Percentiles rank a stretch among this genome's conserved stretches.
phyloP scores from a whole-genome alignment of 2,888 invertebrate genomes.

The Imbricaverruca yamaguchii region DNA sequence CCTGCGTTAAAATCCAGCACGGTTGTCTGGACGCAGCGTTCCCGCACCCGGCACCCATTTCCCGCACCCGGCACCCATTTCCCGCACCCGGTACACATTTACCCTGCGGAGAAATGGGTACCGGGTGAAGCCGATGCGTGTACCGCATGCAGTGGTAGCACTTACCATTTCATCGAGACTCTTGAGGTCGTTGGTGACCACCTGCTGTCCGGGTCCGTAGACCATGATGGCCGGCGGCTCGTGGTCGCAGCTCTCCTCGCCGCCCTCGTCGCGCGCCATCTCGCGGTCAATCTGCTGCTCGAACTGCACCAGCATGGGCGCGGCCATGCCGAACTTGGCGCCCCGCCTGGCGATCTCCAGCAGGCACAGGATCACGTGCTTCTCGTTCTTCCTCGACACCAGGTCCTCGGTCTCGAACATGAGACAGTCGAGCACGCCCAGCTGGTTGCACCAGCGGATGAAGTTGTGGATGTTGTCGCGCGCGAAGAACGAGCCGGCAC shows the following conservation, averaged over 20 bases:
- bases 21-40: too few species aligned
- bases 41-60: too few species aligned
- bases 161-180: conserved; percentile 91
- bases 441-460: conserved; percentile 71
- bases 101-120: too few species aligned
- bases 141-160: conserved; percentile 34
- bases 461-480: conserved; percentile 95
- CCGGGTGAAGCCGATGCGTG: too few species aligned
- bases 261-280: conserved; percentile 47
- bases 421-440: conserved; percentile 81
- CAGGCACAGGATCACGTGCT: conserved; percentile 88
- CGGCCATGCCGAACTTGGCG: conserved; percentile 71
- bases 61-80: too few species aligned
- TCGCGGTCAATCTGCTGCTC: conserved; percentile 88
- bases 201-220: conserved; percentile 75
- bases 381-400: conserved; percentile 89
- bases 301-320: conserved; percentile 84
- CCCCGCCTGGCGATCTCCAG: conserved; percentile 89
- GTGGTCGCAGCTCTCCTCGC: conserved; percentile 38
- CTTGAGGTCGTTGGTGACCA: conserved; percentile 86
- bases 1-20: too few species aligned
- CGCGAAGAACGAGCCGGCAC: conserved; percentile 52
- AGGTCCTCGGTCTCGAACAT: conserved; percentile 95
- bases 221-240: conserved; percentile 29
- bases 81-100: too few species aligned